Percentiles rank a stretch among this genome's conserved stretches.
phyloP scores from a whole-genome alignment of 2,797 vertebrate species.

The Macropus fuliginosus region DNA sequence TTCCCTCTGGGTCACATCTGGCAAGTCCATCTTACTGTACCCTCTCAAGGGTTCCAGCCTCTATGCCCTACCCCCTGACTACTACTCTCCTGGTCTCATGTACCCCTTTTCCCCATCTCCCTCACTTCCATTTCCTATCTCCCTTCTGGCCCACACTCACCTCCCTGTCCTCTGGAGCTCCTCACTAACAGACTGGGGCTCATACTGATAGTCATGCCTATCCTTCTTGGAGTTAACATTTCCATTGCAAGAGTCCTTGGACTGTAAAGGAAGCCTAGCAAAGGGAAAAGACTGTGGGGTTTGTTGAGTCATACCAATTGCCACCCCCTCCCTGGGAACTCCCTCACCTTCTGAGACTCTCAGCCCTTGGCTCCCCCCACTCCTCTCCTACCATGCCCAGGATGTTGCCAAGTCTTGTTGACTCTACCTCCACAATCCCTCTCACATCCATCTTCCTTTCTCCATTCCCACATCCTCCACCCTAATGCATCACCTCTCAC shows the following conservation, averaged over 20 bases:
- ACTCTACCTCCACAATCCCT: not conserved
- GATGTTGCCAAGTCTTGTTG: not conserved
- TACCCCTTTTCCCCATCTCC: not conserved
- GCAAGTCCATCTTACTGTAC: not conserved
- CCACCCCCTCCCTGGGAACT: not conserved
- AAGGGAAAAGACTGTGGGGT: not conserved
- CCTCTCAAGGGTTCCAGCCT: not conserved
- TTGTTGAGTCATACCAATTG: not conserved
- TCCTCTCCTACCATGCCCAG: not conserved
- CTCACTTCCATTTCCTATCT: not conserved
- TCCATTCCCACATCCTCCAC: not conserved
- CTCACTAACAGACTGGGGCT: not conserved
- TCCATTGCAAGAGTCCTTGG: constrained; percentile 10
- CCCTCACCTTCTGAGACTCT: not conserved
- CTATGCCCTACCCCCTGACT: not conserved
- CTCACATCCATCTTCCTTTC: not conserved
- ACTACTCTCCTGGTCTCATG: not conserved
- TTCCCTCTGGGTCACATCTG: not conserved
- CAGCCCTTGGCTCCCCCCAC: not conserved
- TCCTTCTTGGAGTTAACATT: constrained; percentile 51
- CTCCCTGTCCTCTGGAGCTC: constrained; percentile 86
- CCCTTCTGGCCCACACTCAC: constrained; percentile 70
- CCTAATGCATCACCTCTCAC: not conserved
- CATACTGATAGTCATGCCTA: constrained; percentile 42
- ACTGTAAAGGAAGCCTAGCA: constrained; percentile 70